Percentiles rank a stretch among this genome's conserved stretches.
These are phyloP conservation scores for Zele albiditarsus DNA, from an alignment of 2,888 invertebrate species.

Conservation along the genomic window DNA sequence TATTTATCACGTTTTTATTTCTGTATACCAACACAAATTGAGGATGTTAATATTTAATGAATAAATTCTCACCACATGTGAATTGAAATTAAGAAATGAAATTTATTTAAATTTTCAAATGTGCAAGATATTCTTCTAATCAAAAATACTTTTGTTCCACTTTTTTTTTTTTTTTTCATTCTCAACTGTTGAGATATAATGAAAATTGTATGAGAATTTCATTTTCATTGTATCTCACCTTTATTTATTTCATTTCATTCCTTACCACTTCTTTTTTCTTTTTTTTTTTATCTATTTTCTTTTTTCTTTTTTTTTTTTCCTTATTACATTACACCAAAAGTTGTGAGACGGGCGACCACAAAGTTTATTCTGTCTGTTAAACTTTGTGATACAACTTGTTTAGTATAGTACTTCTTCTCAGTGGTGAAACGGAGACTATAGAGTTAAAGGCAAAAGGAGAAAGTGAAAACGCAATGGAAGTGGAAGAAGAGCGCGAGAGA, in stretches of 20 bases:
- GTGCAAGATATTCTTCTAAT: too few species aligned
- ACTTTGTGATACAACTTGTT: constrained; percentile 73
- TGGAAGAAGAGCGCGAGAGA: background rate
- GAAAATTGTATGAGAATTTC: too few species aligned
- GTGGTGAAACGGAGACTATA: constrained; percentile 32
- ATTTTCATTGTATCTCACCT: background rate
- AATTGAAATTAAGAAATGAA: too few species aligned
- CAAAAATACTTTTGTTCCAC: too few species aligned
- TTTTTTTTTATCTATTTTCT: background rate
- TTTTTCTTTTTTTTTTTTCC: constrained; percentile 28
- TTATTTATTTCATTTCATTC: background rate
- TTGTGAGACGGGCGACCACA: constrained; percentile 62
- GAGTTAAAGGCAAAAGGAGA: constrained; percentile 48
- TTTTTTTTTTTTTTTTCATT: too few species aligned
- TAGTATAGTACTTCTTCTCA: constrained; percentile 54
- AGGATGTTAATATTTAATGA: too few species aligned
- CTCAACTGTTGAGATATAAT: too few species aligned
- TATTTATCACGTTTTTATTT: too few species aligned
- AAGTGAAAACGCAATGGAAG: constrained; percentile 2
- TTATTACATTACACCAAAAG: constrained; percentile 48
- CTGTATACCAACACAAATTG: too few species aligned
- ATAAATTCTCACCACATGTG: too few species aligned
- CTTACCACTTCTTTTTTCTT: background rate
- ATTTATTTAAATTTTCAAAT: too few species aligned
- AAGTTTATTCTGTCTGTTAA: constrained; percentile 73